Base-by-base conservation (phyloP, 2,113 vertebrate species). In the Phyllopteryx taeniolatus region DNA sequence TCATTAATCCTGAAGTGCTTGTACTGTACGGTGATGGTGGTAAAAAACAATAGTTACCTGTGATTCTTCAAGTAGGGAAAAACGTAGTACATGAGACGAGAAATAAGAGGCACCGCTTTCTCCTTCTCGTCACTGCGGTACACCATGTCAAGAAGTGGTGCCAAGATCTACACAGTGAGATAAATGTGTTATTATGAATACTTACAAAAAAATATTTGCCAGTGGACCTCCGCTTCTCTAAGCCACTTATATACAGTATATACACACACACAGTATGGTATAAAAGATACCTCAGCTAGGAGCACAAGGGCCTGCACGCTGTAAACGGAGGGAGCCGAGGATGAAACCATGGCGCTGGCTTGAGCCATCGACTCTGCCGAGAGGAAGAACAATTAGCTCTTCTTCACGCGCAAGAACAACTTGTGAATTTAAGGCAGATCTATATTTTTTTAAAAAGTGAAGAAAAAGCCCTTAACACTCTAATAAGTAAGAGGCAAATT, bases 81-180 rank as follows among this genome's bases (percentile, higher is more conserved):
- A 0, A 99, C 96, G 0, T 94, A 96, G 35, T 98, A 98, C n/a
- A 98, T 93, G 82, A 99, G 81, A 22, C 96, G 95, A 15, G 97
- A 97, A 83, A 99, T 95, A 68, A 99, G 87, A 0, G 97, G 97
- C 68, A 99, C 91, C 0, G 96, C 98, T 74, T 93, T 98, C 79
- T 99, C 98, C 79, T 99, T 99, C 90, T 99, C 98, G 0, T 99
- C 97, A 0, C 98, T 99, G 59, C 96, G 94, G 74, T 96, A 99
- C 2, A 99, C 95, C 96, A 99, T 93, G 87, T 99, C 98, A 86
- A 99, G 89, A 66, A 99, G 95, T 1, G 94, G 94, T 13, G 98
- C 96, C 87, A 99, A 87, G 11, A 97, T 91, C 98, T 99, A 44
- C 9, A 62, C 8, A 54, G 22, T n/a, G 9, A 70, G 1, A 64